Evolutionary conservation across 1,140 invertebrate genomes (phyloP).

Genomic region (Euura lappo): DNA sequence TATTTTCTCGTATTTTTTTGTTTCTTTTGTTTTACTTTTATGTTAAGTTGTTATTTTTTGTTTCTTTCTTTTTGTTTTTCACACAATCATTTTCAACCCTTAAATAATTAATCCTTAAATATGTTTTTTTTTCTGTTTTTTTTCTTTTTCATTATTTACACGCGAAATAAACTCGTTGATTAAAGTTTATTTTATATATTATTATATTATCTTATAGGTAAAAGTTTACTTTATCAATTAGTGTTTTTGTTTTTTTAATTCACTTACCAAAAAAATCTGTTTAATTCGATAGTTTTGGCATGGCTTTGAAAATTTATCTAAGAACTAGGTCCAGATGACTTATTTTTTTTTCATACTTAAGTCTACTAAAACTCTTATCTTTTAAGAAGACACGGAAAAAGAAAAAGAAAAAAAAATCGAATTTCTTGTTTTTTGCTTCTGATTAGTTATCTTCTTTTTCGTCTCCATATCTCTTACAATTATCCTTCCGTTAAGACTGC

Average conservation of each 20-base stretch:
- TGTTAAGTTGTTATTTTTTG: background rate
- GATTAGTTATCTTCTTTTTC: too few species aligned
- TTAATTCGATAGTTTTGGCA: too few species aligned
- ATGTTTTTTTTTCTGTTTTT: conserved; percentile 11
- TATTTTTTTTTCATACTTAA: background rate
- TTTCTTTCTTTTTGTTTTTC: conserved; percentile 26
- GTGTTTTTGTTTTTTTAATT: background rate
- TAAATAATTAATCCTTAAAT: conserved; percentile 44
- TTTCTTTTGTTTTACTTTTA: conserved; percentile 14
- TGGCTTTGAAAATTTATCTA: too few species aligned
- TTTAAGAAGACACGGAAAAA: too few species aligned
- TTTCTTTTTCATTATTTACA: conserved; percentile 42
- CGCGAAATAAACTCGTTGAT: conserved; percentile 45
- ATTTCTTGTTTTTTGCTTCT: too few species aligned
- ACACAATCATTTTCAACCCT: conserved; percentile 45
- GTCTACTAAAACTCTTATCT: too few species aligned
- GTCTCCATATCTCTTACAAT: too few species aligned
- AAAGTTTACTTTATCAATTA: background rate
- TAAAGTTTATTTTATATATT: background rate
- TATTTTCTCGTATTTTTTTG: conserved; percentile 20
- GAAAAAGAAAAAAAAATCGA: too few species aligned
- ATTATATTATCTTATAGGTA: background rate
- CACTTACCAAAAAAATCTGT: too few species aligned
- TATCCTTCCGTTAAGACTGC: background rate
- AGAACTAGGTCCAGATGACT: too few species aligned